Base-by-base conservation (phyloP, 2,888 invertebrate species). In the Drosophila testacea region DNA sequence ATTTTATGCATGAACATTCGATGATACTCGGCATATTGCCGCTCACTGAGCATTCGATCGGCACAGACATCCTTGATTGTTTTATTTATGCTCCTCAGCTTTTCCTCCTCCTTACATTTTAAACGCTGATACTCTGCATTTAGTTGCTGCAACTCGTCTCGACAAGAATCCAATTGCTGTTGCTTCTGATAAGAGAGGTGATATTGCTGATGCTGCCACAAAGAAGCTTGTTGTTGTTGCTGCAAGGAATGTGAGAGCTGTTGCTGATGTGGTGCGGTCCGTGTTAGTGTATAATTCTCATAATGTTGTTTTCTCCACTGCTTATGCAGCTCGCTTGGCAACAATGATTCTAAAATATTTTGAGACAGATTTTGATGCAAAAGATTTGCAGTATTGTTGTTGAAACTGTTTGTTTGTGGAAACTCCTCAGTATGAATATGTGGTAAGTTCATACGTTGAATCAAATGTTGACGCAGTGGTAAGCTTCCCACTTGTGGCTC, bases 1-100 rank as follows among this genome's bases (percentile, higher is more conserved):
- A 82, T 87, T 57, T 87, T 87, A 9, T 57, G 41, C 30, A 69
- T 39, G 4, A 77, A 89, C 6, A 46, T 4, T 6, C 84, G 77
- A 16, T 87, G 78, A 32, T 83, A 73, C 0, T 83, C 88, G 0
- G 67, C 84, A 56, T 88, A 73, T 32, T 83, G 65, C 5, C 83
- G 77, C 36, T 81, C 81, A 7, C 16, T 42, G 13, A 41, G 10
- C 13, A 65, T 4, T 4, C 88, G 69, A 32, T 70, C 60, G 0
- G 60, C 48, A 22, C 63, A 46, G 2, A 82, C n/a, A 16, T 64
- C 60, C 27, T 68, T 73, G 0, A 89, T 38, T 0, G 44, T 13
- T 10, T 69, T 71, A 9, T 48, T 48, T 0, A 84, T 39, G 0
- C 6, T 46, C 16, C 62, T 64, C 0, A 81, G 6, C 22, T 81